Conservation (phyloP, 2,888 invertebrate genomes). For the Drosophila affinis region DNA sequence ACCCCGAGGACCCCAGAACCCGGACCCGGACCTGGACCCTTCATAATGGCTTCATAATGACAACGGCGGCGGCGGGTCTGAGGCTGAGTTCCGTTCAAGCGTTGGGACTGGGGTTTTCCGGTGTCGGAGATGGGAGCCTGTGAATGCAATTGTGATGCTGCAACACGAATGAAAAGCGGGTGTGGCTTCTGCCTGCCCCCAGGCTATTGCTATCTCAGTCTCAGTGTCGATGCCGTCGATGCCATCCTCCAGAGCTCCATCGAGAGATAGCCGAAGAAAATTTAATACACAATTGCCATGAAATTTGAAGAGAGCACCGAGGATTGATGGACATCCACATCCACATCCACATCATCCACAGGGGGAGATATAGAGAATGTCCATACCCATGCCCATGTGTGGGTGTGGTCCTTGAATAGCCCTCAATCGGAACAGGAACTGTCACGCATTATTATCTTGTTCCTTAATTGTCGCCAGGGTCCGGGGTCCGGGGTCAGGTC, state of each 20-base stretch:
- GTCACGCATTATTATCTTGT: conserved; percentile 15
- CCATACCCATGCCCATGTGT: background rate
- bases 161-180: background rate
- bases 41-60: background rate
- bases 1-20: background rate
- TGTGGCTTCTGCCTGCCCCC: background rate
- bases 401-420: background rate
- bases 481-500: background rate
- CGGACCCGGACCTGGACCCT: background rate
- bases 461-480: conserved; percentile 11
- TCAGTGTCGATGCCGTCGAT: background rate
- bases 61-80: background rate
- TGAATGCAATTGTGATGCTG: background rate
- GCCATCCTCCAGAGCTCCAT: background rate
- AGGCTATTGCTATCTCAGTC: background rate
- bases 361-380: background rate
- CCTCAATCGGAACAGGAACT: conserved; percentile 9
- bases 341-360: background rate
- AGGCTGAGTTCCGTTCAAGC: background rate
- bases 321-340: conserved; percentile 1
- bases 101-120: conserved; percentile 13
- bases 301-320: conserved; percentile 6
- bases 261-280: background rate
- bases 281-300: conserved; percentile 9
- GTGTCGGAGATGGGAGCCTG: background rate